Evolutionary conservation across 2,888 invertebrate species (phyloP).

Genomic region (Zhuqinia jingwanae): DNA sequence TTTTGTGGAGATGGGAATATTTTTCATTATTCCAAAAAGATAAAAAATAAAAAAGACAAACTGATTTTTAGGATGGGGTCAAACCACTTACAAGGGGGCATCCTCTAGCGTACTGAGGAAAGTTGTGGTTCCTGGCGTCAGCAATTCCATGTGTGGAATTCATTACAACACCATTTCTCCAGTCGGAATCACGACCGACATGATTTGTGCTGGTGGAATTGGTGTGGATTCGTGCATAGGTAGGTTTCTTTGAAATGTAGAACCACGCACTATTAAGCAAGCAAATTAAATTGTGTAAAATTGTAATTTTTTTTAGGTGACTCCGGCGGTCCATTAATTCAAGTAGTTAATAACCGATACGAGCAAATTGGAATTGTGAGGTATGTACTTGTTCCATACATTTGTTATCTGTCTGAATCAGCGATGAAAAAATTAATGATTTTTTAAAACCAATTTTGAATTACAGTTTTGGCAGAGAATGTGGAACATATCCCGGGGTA

Average conservation of each 20-base stretch:
- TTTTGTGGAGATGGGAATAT: too few species aligned
- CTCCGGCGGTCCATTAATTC: conserved; percentile 62
- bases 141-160: conserved; percentile 87
- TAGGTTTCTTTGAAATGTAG: conserved; percentile 87
- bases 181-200: conserved; percentile 92
- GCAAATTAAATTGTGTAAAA: not conserved
- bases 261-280: too few species aligned
- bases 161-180: conserved; percentile 93
- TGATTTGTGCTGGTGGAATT: conserved; percentile 91
- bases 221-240: conserved; percentile 48
- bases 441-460: too few species aligned
- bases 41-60: too few species aligned
- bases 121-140: conserved; percentile 45
- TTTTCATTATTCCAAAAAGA: too few species aligned
- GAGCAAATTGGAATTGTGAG: conserved; percentile 68
- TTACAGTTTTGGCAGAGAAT: conserved; percentile 47
- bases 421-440: too few species aligned
- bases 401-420: too few species aligned
- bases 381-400: conserved; percentile 64
- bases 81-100: conserved; percentile 35
- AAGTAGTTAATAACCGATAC: conserved; percentile 38
- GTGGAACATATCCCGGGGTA: conserved; percentile 47
- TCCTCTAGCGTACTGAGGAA: conserved; percentile 48
- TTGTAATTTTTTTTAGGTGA: conserved; percentile 34
- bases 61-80: conserved; percentile 50